phyloP scores from a whole-genome alignment of 2,113 vertebrate species.

The Ginglymostoma cirratum region DNA sequence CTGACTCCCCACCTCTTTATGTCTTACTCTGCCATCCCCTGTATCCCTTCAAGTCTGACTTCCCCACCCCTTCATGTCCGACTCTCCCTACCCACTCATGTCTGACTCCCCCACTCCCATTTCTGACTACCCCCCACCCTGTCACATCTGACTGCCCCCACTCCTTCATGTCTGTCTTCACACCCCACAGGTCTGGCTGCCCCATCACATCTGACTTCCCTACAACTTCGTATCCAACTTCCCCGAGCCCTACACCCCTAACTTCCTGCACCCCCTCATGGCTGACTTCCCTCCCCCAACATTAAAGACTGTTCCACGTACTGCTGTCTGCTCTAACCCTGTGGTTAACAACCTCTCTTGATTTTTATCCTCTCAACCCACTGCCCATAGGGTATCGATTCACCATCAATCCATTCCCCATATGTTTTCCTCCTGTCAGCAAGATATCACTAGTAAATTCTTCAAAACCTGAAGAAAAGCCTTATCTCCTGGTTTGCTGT shows the following conservation, averaged over 20 bases:
- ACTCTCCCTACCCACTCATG: neutral
- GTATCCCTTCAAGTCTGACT: no score
- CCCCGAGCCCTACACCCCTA: no score
- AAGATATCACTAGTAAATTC: neutral
- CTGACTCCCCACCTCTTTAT: neutral
- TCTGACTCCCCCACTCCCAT: neutral
- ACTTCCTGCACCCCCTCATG: no score
- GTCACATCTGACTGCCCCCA: neutral
- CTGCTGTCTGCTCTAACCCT: no score
- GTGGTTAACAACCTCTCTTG: neutral
- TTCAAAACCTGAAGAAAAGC: neutral
- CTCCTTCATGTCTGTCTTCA: neutral
- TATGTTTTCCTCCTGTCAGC: neutral
- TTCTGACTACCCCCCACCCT: neutral
- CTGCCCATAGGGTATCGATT: no score
- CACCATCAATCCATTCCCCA: neutral
- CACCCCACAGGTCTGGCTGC: no score
- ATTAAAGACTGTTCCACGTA: no score
- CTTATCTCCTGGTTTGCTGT: neutral
- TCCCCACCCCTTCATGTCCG: no score
- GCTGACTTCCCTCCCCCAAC: no score
- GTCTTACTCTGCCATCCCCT: neutral
- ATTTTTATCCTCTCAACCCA: neutral
- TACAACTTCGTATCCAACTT: no score
- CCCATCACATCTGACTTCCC: no score